These are phyloP conservation scores for Siderastrea radians DNA, from an alignment of 92 coral and sea anemone species.

Conservation along the genomic window DNA sequence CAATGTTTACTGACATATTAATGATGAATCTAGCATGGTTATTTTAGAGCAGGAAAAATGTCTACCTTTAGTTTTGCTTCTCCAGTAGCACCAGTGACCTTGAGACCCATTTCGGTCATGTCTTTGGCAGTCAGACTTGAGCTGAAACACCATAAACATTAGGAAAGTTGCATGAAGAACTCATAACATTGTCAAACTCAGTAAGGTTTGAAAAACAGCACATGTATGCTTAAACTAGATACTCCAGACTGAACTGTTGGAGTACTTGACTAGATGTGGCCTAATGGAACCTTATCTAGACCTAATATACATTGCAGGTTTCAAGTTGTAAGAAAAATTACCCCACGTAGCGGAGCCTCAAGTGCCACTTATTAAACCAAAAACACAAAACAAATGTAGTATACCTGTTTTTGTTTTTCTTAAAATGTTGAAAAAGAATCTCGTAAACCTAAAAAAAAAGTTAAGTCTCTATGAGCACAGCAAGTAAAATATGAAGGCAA, in stretches of 20 bases:
- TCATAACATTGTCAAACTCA: no score
- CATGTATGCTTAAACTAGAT: no score
- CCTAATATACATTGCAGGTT: no score
- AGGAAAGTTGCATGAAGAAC: neutral
- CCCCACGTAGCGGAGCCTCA: neutral
- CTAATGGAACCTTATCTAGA: no score
- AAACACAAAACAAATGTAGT: neutral
- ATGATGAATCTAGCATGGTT: no score
- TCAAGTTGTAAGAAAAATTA: neutral
- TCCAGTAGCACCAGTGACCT: conserved; percentile 95
- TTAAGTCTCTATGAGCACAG: neutral
- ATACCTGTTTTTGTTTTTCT: conserved; percentile 88
- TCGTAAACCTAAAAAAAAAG: conserved; percentile 82
- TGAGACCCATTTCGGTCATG: conserved; percentile 90
- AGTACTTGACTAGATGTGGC: no score
- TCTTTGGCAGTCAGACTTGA: conserved; percentile 80
- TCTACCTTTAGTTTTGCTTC: conserved; percentile 92
- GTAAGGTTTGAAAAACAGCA: no score
- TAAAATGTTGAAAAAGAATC: conserved; percentile 74
- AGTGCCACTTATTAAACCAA: neutral
- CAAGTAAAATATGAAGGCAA: no score
- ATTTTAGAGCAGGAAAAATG: neutral
- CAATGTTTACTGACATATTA: neutral
- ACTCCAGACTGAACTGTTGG: no score
- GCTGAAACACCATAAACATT: conserved; percentile 43